Conservation (phyloP, 2,797 vertebrate genomes). For the Gymnoscopelus microlampas region DNA sequence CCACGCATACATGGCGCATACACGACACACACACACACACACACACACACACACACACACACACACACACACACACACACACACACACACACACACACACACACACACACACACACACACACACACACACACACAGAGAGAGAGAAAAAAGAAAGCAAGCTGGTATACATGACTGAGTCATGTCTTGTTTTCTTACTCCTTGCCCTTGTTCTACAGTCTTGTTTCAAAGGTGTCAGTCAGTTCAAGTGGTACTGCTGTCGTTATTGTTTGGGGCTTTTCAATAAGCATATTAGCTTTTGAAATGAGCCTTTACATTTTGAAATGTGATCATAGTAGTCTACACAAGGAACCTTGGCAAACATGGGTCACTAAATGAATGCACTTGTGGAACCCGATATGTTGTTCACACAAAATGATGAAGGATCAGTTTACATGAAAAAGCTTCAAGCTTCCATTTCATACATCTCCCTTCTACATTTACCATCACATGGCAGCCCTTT, state of each 20-base stretch:
- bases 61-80: no score
- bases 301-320: conserved; percentile 32
- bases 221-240: no score
- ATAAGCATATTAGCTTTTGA: conserved; percentile 42
- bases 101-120: no score
- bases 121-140: no score
- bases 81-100: no score
- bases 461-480: not conserved
- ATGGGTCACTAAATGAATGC: conserved; percentile 14
- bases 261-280: conserved; percentile 54
- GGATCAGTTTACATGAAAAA: not conserved
- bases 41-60: no score
- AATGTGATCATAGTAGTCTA: conserved; percentile 13
- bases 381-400: conserved; percentile 6
- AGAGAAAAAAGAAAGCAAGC: no score
- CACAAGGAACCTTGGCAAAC: conserved; percentile 8
- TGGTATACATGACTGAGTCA: no score
- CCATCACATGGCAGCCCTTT: no score
- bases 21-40: no score
- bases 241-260: conserved; percentile 48
- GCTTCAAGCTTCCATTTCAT: not conserved
- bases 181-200: no score
- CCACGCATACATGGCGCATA: no score
- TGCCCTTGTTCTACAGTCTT: conserved; percentile 23
- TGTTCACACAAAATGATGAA: not conserved